Evolutionary conservation across 2,113 vertebrate genomes (phyloP).

Genomic region (Phalacrocorax carbo): DNA sequence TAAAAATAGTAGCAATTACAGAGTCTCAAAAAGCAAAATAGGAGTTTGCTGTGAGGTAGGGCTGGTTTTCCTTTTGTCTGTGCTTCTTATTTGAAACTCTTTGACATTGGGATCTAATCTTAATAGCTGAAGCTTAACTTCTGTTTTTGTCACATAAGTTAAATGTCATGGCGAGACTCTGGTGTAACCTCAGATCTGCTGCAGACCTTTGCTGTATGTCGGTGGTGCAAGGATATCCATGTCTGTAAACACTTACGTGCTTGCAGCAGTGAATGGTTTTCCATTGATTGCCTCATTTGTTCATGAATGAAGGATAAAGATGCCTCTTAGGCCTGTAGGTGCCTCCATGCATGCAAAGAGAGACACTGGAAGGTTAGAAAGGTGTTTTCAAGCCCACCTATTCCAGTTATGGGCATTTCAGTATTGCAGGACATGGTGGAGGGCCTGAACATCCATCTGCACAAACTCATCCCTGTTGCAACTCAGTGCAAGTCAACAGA

Average conservation of each 20-base stretch:
- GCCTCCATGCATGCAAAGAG: not conserved
- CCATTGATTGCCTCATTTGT: not conserved
- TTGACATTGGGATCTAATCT: not conserved
- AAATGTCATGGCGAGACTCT: not conserved
- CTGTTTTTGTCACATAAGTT: not conserved
- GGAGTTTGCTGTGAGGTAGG: slow-evolving; percentile 5
- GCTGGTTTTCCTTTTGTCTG: not conserved
- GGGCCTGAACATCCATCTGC: not conserved
- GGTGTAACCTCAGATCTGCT: not conserved
- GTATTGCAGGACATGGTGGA: too few species aligned
- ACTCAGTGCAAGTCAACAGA: not conserved
- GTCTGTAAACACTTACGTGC: not conserved
- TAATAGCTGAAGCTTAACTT: not conserved
- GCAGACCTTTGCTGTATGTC: not conserved
- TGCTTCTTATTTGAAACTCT: not conserved
- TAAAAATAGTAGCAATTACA: slow-evolving; percentile 38
- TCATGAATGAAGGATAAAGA: not conserved
- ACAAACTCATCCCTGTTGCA: not conserved
- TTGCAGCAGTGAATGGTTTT: not conserved
- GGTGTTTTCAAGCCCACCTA: accelerated
- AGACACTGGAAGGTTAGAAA: not conserved
- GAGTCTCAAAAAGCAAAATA: not conserved
- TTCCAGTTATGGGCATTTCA: not conserved
- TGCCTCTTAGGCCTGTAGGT: not conserved
- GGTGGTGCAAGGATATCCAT: not conserved